Evolutionary conservation across 2,113 vertebrate species (phyloP).

Genomic region (Upupa epops): DNA sequence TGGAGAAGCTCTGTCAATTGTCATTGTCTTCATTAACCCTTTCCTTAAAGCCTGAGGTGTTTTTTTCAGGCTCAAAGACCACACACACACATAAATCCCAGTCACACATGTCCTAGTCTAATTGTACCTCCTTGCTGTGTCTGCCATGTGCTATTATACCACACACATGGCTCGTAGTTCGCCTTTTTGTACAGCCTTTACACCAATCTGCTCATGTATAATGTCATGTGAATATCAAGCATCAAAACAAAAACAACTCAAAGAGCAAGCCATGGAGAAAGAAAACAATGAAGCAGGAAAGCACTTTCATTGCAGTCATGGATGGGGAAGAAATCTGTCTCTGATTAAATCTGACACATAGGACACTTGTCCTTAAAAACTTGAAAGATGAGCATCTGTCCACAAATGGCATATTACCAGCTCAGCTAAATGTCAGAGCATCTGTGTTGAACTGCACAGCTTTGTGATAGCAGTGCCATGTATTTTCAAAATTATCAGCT

Average conservation of each 20-base stretch:
- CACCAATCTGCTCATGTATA: not conserved
- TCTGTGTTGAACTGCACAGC: slow-evolving; percentile 35
- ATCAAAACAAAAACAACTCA: slow-evolving; percentile 33
- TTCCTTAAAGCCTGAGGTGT: not conserved
- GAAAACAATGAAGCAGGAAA: slow-evolving; percentile 11
- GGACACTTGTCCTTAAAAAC: slow-evolving; percentile 11
- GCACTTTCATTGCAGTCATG: not conserved
- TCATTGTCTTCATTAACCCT: not conserved
- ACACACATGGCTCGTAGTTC: not conserved
- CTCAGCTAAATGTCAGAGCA: slow-evolving; percentile 55
- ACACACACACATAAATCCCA: not conserved
- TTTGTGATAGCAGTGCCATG: not conserved
- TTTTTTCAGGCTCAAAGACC: slow-evolving; percentile 6
- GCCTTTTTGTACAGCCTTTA: not conserved
- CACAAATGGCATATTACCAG: slow-evolving; percentile 7
- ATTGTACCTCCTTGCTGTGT: not conserved
- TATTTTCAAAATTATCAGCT: slow-evolving; percentile 35
- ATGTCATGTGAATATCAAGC: slow-evolving; percentile 19
- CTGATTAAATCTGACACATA: slow-evolving; percentile 21
- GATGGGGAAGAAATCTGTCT: not conserved
- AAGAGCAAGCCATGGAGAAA: slow-evolving; percentile 17
- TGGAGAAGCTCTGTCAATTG: not conserved
- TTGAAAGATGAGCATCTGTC: slow-evolving; percentile 7
- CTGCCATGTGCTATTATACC: not conserved
- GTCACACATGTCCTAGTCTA: not conserved